These are phyloP conservation scores for Orgyia antiqua DNA, from an alignment of 2,888 invertebrate genomes.

Conservation along the genomic window DNA sequence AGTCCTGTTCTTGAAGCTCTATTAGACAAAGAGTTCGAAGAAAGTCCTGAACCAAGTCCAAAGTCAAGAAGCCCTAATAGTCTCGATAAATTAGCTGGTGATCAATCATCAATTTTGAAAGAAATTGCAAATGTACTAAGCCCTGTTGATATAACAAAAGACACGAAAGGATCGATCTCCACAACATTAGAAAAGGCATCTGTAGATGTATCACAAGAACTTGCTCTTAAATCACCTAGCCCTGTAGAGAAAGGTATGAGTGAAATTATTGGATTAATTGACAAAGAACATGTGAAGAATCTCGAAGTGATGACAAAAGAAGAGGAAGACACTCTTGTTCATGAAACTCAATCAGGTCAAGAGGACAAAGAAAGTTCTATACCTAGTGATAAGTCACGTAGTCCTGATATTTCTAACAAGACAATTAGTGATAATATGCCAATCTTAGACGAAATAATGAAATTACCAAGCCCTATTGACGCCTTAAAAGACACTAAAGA, in stretches of 20 bases:
- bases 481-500: too few relatives aligned
- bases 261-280: conserved; percentile 12
- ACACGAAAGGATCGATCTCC: conserved; percentile 1
- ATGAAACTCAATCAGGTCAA: neutral
- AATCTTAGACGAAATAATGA: neutral
- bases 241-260: neutral
- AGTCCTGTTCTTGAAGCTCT: conserved; percentile 5
- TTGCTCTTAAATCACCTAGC: conserved; percentile 5
- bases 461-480: conserved; percentile 2
- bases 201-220: neutral
- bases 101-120: conserved; percentile 9
- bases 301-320: conserved; percentile 3
- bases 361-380: conserved; percentile 1
- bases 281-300: conserved; percentile 1
- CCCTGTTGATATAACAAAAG: conserved; percentile 3
- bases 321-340: conserved; percentile 2
- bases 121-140: too few relatives aligned
- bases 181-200: conserved; percentile 1
- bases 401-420: neutral
- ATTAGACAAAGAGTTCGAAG: conserved; percentile 6
- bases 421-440: conserved; percentile 1
- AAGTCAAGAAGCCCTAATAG: conserved; percentile 3
- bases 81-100: conserved; percentile 2
- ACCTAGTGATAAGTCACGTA: conserved; percentile 3
- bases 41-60: conserved; percentile 3